Base-by-base conservation (phyloP, 2,797 vertebrate species). In the Sebastes umbrosus region DNA sequence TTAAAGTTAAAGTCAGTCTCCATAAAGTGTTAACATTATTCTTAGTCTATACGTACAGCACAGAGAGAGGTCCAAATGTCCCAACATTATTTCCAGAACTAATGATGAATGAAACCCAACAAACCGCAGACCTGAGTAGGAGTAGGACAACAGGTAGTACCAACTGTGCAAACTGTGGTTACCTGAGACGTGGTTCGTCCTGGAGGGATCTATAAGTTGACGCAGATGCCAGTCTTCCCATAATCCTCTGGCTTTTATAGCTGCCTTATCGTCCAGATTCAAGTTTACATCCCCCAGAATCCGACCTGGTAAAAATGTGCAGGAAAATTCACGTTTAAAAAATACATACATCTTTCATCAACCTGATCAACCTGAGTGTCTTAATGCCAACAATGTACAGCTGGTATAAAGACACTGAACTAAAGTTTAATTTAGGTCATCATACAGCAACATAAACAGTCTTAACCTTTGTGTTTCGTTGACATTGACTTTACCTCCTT, bases 171-270 rank as follows among this genome's bases (percentile, higher is more conserved):
- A 46, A 66, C 68, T 11, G 27, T 31, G 3, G 13, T 92, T 90
- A 97, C 96, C 96, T 94, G 96, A 95, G 68, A 97, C 95, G 11
- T 96, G 96, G 85, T 95, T 96, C 3, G 90, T 91, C 92, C 96
- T 94, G 60, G 93, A 87, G 3, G 96, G 95, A 77, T 97, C 96
- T 63, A 96, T 96, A 70, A 97, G 95, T 83, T 97, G 96, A 76
- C 96, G 95, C 81, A 96, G 89, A 88, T 96, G 96, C 96, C 96
- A 97, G 92, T 97, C 96, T 82, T 97, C 96, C 96, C 96, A 96
- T 70, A 97, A 77, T 83, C 95, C 96, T 90, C 96, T 89, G 74
- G 96, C 94, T 93, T 97, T 97, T 82, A 96, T 91, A 71, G 94
- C 93, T 24, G 95, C 84, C 86, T 97, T 97, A 29, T 96, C 96